phyloP scores from a whole-genome alignment of 2,113 vertebrate genomes.

The Amia ocellicauda region DNA sequence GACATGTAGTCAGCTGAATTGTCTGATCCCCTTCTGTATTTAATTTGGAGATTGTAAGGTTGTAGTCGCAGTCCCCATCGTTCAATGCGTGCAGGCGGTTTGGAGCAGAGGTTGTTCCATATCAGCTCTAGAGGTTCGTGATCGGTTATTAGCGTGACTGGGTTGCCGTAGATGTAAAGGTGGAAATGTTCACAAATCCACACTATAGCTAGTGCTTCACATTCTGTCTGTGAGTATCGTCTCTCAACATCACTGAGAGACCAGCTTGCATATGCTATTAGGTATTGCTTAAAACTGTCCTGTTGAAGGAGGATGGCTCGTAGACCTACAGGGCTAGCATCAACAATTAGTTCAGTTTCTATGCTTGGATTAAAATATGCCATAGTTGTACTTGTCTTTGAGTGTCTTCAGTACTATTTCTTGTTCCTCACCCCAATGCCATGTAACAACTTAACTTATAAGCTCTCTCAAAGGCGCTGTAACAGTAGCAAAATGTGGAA shows the following conservation, averaged over 20 bases:
- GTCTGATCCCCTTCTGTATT: slow-evolving; percentile 27
- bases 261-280: slow-evolving; percentile 19
- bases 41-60: slow-evolving; percentile 24
- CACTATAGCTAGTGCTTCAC: slow-evolving; percentile 12
- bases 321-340: too few relatives aligned
- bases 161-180: slow-evolving; percentile 18
- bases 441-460: slow-evolving; percentile 19
- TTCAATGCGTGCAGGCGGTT: slow-evolving; percentile 30
- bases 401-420: too few relatives aligned
- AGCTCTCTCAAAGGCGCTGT: slow-evolving; percentile 19
- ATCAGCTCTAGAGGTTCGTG: slow-evolving; percentile 29
- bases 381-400: too few relatives aligned
- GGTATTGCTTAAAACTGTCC: neutral
- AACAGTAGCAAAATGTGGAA: slow-evolving; percentile 24
- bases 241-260: slow-evolving; percentile 18
- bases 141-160: slow-evolving; percentile 23
- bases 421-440: slow-evolving; percentile 5
- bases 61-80: slow-evolving; percentile 27
- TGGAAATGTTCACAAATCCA: slow-evolving; percentile 39
- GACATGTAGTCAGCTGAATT: slow-evolving; percentile 31
- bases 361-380: too few relatives aligned
- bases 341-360: too few relatives aligned
- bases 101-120: slow-evolving; percentile 32
- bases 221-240: slow-evolving; percentile 17
- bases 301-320: slow-evolving; percentile 25